A percentile compares a stretch with the other conserved stretches of the same genome.
phyloP scores from a whole-genome alignment of 2,113 vertebrate species.

The Leptobrachium ailaonicum region DNA sequence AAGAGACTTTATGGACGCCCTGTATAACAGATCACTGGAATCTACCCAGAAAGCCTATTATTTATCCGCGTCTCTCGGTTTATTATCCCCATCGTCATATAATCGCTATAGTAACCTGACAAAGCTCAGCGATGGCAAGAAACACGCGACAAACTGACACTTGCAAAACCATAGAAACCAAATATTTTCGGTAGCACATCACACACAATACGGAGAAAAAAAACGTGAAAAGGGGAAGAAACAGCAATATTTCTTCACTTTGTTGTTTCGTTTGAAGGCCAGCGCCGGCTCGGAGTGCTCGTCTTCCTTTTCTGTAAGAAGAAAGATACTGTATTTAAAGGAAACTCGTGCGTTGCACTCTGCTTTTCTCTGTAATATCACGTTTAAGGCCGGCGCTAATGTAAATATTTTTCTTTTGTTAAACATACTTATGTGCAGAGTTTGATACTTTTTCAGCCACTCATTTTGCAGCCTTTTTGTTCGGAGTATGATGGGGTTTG shows the following conservation, averaged over 20 bases:
- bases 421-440: too few relatives aligned
- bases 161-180: neutral
- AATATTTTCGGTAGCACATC: neutral
- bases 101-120: slow-evolving; percentile 3
- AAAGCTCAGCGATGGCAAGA: neutral
- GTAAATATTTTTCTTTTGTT: too few relatives aligned
- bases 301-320: neutral
- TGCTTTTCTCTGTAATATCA: neutral
- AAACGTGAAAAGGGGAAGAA: neutral
- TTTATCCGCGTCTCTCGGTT: too few relatives aligned
- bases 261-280: neutral
- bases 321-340: neutral
- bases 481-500: too few relatives aligned
- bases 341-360: neutral
- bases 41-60: too few relatives aligned
- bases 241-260: neutral
- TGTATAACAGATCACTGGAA: too few relatives aligned
- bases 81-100: neutral
- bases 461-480: too few relatives aligned
- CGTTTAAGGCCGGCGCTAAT: too few relatives aligned
- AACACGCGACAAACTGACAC: neutral
- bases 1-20: too few relatives aligned
- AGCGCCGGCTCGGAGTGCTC: neutral
- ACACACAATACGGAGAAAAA: neutral
- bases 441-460: too few relatives aligned